Percentiles rank a stretch among this genome's conserved stretches.
Evolutionary conservation across 2,113 vertebrate species (phyloP).

Genomic region (Australoheros scitulus): DNA sequence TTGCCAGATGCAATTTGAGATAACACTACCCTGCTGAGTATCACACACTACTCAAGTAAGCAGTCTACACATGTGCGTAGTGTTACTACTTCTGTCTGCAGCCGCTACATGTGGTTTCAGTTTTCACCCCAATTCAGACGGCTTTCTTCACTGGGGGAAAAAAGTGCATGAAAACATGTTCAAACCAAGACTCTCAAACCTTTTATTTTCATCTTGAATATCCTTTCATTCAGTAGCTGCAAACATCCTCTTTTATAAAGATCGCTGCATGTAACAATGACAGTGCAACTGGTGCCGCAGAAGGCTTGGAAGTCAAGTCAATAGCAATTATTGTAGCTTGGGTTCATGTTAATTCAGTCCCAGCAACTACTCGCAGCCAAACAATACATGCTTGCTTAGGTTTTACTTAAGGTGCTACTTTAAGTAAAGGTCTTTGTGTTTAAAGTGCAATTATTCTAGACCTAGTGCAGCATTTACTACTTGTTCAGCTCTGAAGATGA

Average conservation of each 20-base stretch:
- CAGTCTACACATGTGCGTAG: background rate
- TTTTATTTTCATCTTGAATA: conserved; percentile 40
- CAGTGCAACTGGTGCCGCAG: conserved; percentile 46
- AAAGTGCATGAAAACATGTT: conserved; percentile 5
- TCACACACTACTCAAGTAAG: background rate
- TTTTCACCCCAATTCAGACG: background rate
- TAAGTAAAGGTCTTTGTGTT: conserved; percentile 44
- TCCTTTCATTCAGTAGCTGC: conserved; percentile 27
- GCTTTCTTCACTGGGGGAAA: background rate
- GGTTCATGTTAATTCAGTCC: conserved; percentile 45
- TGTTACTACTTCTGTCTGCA: background rate
- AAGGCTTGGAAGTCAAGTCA: conserved; percentile 40
- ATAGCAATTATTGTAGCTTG: conserved; percentile 50
- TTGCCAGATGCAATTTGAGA: background rate
- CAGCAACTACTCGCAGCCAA: conserved; percentile 48
- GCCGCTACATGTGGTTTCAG: background rate
- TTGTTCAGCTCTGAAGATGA: conserved; percentile 43
- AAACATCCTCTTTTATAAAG: conserved; percentile 40
- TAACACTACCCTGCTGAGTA: background rate
- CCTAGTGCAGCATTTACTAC: conserved; percentile 49
- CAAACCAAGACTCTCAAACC: conserved; percentile 16
- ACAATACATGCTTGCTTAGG: conserved; percentile 63
- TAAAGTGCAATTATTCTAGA: conserved; percentile 57
- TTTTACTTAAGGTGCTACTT: conserved; percentile 24
- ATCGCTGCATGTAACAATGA: conserved; percentile 24